A percentile compares a stretch with the other conserved stretches of the same genome.
These are phyloP conservation scores for Yponomeuta cagnagella DNA, from an alignment of 2,888 invertebrate genomes.

Conservation along the genomic window DNA sequence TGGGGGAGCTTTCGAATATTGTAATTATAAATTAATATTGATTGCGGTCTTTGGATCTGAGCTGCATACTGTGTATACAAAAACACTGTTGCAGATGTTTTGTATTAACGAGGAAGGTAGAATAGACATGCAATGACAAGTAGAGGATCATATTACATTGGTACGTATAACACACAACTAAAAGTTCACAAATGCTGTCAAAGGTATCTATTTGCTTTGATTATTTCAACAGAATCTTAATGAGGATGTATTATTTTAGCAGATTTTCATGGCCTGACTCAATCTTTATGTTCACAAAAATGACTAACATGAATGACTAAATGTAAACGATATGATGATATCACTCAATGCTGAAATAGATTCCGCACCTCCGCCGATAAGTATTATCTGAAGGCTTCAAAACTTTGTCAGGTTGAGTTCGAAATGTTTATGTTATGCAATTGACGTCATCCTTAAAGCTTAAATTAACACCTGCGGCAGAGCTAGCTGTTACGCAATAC, in stretches of 20 bases:
- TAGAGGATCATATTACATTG: conserved; percentile 1
- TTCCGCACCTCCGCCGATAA: conserved; percentile 45
- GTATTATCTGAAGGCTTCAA: conserved; percentile 36
- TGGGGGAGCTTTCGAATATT: conserved; percentile 26
- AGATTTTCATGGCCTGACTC: conserved; percentile 48
- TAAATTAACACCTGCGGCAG: conserved; percentile 13
- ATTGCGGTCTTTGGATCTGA: background rate
- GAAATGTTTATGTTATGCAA: conserved; percentile 39
- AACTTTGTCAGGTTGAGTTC: conserved; percentile 31
- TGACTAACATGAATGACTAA: conserved; percentile 44
- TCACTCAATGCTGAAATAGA: conserved; percentile 45
- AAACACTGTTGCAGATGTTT: conserved; percentile 49
- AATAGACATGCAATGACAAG: conserved; percentile 32
- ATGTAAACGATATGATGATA: conserved; percentile 42
- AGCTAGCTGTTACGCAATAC: conserved; percentile 40
- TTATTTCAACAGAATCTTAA: conserved; percentile 6
- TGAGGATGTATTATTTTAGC: conserved; percentile 16
- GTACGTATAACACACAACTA: conserved; percentile 9
- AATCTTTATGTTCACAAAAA: conserved; percentile 40
- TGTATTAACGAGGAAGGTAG: conserved; percentile 37
- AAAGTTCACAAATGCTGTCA: background rate
- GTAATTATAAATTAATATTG: conserved; percentile 56
- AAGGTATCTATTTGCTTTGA: background rate
- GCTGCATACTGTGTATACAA: background rate
- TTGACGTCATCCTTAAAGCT: conserved; percentile 52